Base-by-base conservation (phyloP, 2,888 invertebrate species). In the Sturmia bella region DNA sequence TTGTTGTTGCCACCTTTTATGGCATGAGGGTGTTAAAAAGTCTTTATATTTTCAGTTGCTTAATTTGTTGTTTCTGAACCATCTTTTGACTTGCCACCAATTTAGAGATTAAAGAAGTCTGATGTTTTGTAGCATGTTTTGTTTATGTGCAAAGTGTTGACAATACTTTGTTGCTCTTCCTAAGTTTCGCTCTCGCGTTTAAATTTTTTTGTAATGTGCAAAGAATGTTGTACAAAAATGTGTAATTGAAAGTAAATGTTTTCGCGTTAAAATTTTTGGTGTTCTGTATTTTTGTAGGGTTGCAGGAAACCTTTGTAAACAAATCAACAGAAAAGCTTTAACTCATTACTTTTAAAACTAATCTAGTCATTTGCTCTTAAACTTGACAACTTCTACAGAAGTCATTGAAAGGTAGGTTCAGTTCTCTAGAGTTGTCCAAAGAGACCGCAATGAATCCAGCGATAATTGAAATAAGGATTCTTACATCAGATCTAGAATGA, bases 21-120 rank as follows among this genome's bases (percentile, higher is more conserved):
- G 72, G 77, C 73, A 73, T 77, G 77, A 72, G 77, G 77, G 81
- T 81, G 81, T 81, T 74, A 77, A 77, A 68, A 73, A 56, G 21
- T 72, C 24, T 5, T 59, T 13, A 21, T 32, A 32, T 56, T 13
- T 19, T 63, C 37, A 21, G 50, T 61, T 63, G 11, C 21, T 64
- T 54, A 63, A 50, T 17, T 77, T 54, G 13, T 19, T 52, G 1
- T 52, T 52, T 13, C 21, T 64, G 6, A 9, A 41, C 1, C 54
- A 13, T 37, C n/a, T 52, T 52, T 61, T 19, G n/a, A 56, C 56
- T 69, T 27, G 57, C 48, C 59, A 79, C 73, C 54, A 79, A 61
- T 74, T 79, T 57, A 73, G 32, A 45, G 68, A 69, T 56, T 73
- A 43, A 54, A 66, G 27, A 54, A 66, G 27, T 27, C 59, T 70